phyloP scores from a whole-genome alignment of 2,888 invertebrate genomes.

The Physocephala rufipes region DNA sequence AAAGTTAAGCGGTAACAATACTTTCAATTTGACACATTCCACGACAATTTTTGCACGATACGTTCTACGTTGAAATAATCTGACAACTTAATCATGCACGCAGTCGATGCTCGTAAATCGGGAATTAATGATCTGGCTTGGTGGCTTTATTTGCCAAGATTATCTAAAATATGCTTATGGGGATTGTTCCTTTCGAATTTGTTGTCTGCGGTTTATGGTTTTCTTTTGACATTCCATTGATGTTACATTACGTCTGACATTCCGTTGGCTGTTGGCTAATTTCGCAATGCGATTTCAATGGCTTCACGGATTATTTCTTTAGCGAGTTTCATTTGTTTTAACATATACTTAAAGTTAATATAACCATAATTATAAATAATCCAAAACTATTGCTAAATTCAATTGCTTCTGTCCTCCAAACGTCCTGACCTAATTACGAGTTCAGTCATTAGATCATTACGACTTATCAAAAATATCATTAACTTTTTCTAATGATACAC shows the following conservation, averaged over 20 bases:
- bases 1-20: neutral
- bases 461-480: neutral
- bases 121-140: slow-evolving; percentile 32
- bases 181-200: neutral
- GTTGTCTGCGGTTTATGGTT: neutral
- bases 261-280: too few relatives aligned
- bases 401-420: neutral
- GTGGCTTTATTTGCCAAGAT: neutral
- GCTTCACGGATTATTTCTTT: too few relatives aligned
- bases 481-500: neutral
- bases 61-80: slow-evolving; percentile 63
- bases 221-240: slow-evolving; percentile 6
- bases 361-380: too few relatives aligned
- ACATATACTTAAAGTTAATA: too few relatives aligned
- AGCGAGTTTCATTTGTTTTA: too few relatives aligned
- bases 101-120: slow-evolving; percentile 44
- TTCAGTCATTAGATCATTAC: neutral
- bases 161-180: too few relatives aligned
- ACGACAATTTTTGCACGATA: slow-evolving; percentile 40
- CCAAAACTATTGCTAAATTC: too few relatives aligned
- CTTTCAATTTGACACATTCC: slow-evolving; percentile 7
- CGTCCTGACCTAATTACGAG: neutral
- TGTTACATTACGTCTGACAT: too few relatives aligned
- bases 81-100: slow-evolving; percentile 64
- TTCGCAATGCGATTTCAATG: too few relatives aligned